phyloP scores from a whole-genome alignment of 2,113 vertebrate species.

The Herpailurus yagouaroundi region DNA sequence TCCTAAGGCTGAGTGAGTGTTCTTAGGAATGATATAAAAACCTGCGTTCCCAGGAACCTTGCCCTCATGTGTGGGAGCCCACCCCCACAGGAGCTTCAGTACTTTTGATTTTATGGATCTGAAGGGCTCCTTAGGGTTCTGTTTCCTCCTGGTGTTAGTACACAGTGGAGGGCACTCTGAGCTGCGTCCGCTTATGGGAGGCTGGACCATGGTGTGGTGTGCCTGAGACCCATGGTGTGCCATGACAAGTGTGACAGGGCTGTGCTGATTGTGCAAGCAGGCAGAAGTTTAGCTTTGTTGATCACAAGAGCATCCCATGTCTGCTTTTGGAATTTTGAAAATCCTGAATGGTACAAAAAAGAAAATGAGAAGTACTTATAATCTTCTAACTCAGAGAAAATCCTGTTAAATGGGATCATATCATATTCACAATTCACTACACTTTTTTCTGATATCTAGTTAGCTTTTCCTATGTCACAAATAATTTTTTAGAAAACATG shows the following conservation, averaged over 20 bases:
- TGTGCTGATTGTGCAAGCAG: not conserved
- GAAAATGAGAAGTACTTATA: not conserved
- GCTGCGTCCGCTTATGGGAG: not conserved
- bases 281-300: not conserved
- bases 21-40: not conserved
- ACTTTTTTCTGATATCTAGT: not conserved
- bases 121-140: not conserved
- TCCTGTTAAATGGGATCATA: not conserved
- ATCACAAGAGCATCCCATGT: not conserved
- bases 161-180: not conserved
- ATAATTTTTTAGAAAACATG: not conserved
- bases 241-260: not conserved
- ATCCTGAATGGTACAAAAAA: not conserved
- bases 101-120: not conserved
- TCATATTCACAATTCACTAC: not conserved
- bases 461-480: not conserved
- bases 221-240: not conserved
- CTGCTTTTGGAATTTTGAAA: conserved; percentile 32
- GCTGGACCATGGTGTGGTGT: not conserved
- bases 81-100: not conserved
- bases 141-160: not conserved
- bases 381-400: conserved; percentile 26
- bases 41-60: not conserved
- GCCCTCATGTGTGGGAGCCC: not conserved
- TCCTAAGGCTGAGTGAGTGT: not conserved